Conservation (phyloP, 2,113 vertebrate species). For the Callopanchax toddi region DNA sequence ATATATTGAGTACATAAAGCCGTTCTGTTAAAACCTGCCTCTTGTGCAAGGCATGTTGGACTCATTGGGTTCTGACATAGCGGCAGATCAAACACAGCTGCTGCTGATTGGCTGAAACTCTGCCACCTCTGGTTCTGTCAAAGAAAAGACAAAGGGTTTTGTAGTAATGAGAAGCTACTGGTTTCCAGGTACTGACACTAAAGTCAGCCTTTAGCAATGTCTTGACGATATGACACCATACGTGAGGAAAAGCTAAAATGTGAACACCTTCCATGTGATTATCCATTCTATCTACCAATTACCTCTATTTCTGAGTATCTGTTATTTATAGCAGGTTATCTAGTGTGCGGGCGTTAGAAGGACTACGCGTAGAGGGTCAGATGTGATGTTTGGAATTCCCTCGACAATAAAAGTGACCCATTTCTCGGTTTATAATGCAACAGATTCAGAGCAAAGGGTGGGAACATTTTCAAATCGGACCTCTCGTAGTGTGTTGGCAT, state of each 20-base stretch:
- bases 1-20: not conserved
- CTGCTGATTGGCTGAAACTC: not conserved
- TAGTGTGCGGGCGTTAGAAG: constrained; percentile 60
- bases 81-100: not conserved
- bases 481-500: too few relatives aligned
- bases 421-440: constrained; percentile 61
- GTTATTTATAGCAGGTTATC: constrained; percentile 64
- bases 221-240: not conserved
- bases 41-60: not conserved
- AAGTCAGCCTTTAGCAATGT: not conserved
- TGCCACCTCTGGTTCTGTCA: too few relatives aligned
- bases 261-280: not conserved
- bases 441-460: constrained; percentile 47
- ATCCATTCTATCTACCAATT: not conserved
- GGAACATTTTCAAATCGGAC: not conserved
- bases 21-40: not conserved
- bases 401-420: constrained; percentile 53
- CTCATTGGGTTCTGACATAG: not conserved
- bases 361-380: constrained; percentile 55
- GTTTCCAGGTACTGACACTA: not conserved
- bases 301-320: not conserved
- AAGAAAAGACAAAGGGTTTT: too few relatives aligned
- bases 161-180: too few relatives aligned
- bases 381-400: constrained; percentile 63
- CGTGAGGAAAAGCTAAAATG: not conserved